These are phyloP conservation scores for Carettochelys insculpta DNA, from an alignment of 2,113 vertebrate genomes.

Conservation along the genomic window DNA sequence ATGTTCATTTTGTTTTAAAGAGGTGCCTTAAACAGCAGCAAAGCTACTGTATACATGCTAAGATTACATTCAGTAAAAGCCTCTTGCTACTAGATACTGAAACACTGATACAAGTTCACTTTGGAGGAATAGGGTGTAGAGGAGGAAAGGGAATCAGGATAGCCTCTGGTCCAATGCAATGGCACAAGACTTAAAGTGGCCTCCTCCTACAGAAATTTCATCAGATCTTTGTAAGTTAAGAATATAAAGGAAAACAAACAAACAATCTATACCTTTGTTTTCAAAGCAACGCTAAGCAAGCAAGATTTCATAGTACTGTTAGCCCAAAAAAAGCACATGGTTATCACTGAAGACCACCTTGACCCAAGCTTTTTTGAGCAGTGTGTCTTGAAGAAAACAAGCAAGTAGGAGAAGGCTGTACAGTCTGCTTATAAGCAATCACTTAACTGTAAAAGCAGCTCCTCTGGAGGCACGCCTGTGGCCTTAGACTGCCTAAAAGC, in stretches of 20 bases:
- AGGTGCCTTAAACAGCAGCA: not conserved
- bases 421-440: not conserved
- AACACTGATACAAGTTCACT: not conserved
- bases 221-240: not conserved
- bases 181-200: not conserved
- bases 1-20: not conserved
- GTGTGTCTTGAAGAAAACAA: not conserved
- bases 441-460: accelerated
- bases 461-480: not conserved
- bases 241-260: constrained; percentile 3
- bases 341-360: not conserved
- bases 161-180: not conserved
- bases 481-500: not conserved
- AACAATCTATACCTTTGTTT: not conserved
- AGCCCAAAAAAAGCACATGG: not conserved
- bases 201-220: not conserved
- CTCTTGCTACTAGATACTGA: not conserved
- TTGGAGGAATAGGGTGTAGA: too few species aligned
- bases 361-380: not conserved
- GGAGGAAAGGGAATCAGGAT: not conserved
- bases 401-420: not conserved
- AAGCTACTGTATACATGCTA: not conserved
- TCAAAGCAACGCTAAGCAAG: not conserved
- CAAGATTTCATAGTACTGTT: not conserved
- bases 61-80: not conserved